Conservation (phyloP, 2,797 vertebrate species). For the Hirundo rustica region DNA sequence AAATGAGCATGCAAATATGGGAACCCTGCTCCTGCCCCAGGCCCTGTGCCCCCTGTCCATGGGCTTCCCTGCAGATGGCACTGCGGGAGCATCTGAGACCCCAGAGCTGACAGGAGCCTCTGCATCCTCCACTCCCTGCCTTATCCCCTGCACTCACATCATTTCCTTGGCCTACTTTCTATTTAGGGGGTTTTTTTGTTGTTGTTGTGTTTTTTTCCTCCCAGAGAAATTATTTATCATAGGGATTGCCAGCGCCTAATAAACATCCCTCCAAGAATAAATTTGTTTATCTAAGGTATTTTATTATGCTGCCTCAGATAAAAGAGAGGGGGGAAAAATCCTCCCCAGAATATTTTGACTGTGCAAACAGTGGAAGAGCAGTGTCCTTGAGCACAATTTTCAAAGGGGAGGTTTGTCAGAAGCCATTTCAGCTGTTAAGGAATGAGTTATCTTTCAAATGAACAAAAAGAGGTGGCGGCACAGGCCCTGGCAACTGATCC, state of each 20-base stretch:
- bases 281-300: conserved; percentile 73
- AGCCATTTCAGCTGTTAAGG: conserved; percentile 58
- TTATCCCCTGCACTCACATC: conserved; percentile 3
- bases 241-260: conserved; percentile 38
- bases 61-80: conserved; percentile 28
- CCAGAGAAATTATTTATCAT: conserved; percentile 66
- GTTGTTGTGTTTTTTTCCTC: not conserved
- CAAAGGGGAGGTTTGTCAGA: conserved; percentile 60
- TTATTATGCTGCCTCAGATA: conserved; percentile 67
- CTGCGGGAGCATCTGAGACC: not conserved
- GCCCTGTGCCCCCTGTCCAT: rapidly evolving
- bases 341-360: conserved; percentile 34
- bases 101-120: not conserved
- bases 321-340: not conserved
- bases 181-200: not conserved
- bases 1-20: not conserved
- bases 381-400: conserved; percentile 64
- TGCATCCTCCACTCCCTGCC: not conserved
- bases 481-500: conserved; percentile 36
- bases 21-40: not conserved
- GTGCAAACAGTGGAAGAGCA: conserved; percentile 58
- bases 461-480: conserved; percentile 25
- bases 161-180: conserved; percentile 54
- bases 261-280: conserved; percentile 69
- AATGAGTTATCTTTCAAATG: conserved; percentile 51